Percentiles rank a stretch among this genome's conserved stretches.
Evolutionary conservation across 2,113 vertebrate genomes (phyloP).

Genomic region (Myiopsitta monachus): DNA sequence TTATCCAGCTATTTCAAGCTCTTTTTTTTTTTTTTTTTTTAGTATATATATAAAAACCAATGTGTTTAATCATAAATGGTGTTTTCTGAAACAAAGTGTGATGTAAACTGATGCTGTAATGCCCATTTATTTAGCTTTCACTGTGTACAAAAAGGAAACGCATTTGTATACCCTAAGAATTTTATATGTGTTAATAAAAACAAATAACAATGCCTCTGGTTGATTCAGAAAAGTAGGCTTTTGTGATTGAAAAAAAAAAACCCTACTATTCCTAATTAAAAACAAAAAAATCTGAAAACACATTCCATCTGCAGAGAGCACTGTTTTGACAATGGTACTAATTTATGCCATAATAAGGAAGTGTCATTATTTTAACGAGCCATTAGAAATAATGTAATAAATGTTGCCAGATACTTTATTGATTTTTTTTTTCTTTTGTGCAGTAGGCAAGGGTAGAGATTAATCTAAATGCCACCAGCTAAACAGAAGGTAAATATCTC

Average conservation of each 20-base stretch:
- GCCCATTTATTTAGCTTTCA: constrained; percentile 58
- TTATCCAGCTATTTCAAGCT: constrained; percentile 63
- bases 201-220: constrained; percentile 40
- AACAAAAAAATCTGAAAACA: not conserved
- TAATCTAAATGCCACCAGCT: not conserved
- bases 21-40: not conserved
- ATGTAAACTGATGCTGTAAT: constrained; percentile 62
- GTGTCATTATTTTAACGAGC: not conserved
- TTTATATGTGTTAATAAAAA: constrained; percentile 84
- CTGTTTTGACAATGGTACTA: not conserved
- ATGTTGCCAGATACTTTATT: constrained; percentile 21
- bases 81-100: constrained; percentile 56
- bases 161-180: constrained; percentile 75
- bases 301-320: not conserved
- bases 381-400: constrained; percentile 4
- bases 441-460: not conserved
- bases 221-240: constrained; percentile 46
- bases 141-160: constrained; percentile 56
- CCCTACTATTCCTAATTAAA: not conserved
- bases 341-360: not conserved
- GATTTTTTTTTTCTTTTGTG: not conserved
- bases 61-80: constrained; percentile 52
- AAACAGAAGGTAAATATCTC: not conserved
- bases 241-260: not conserved
- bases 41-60: constrained; percentile 31